Evolutionary conservation across 2,797 vertebrate species (phyloP), one percentile per base, ranked within the genome.

Genomic region (Myotis vivesi): DNA sequence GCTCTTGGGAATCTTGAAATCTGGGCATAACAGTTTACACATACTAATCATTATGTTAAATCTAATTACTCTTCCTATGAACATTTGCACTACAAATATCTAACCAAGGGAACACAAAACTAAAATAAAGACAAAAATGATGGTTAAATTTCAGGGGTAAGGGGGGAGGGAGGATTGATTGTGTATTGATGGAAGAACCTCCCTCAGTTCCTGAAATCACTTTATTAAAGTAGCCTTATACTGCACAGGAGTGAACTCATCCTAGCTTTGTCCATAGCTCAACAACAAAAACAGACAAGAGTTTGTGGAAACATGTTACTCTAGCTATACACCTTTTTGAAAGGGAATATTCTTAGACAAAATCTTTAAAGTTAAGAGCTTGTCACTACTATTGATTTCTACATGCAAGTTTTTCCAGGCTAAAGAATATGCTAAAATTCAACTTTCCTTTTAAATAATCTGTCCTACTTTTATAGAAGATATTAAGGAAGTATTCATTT

Each of bases 401-500:
- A 76, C 19, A 64, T 46, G 17, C 55, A 69, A 87, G 44, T 23
- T 66, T 79, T 80, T 91, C 66, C 87, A 81, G 25, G 51, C 33
- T 80, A 36, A 85, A 85, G 28, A 57, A 33, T 36, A 89, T 69
- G 36, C 59, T 90, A 68, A 57, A 92, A 36, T 81, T 71, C 87
- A 89, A 64, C 57, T 93, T 86, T 33, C 51, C 66, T 76, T 44
- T 57, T 76, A 64, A 46, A 25, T 25, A 30, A 81, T 33, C 20
- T 49, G 17, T n/a, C 66, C 51, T 83, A 38, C 76, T 91, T 95
- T 89, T 55, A 87, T 66, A 51, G 41, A 55, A 94, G 49, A 80
- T 69, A 41, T 17, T 46, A 71, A 68, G 20, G 73, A 94, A 76
- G 38, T 16, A 44, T 53, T 90, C 36, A 49, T n/a, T 59, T 71